A percentile compares a stretch with the other conserved stretches of the same genome.
Conservation (phyloP, 2,888 invertebrate genomes). For the Cylindroiulus punctatus region DNA sequence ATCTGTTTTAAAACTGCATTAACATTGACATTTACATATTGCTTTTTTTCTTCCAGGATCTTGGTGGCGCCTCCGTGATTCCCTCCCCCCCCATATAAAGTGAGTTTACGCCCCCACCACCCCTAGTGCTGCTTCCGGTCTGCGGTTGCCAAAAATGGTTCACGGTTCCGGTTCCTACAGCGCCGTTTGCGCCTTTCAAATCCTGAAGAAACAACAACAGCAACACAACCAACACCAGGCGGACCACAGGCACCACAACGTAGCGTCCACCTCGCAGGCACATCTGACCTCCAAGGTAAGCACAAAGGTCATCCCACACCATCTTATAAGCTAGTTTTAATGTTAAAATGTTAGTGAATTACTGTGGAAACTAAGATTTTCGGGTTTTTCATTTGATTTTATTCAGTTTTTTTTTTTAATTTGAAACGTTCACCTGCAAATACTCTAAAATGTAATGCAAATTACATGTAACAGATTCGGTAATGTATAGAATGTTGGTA, state of each 20-base stretch:
- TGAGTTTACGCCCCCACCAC: conserved; percentile 1
- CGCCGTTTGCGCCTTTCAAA: conserved; percentile 52
- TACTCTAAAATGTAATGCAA: too few species aligned
- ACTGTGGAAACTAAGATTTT: too few species aligned
- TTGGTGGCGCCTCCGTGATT: not conserved
- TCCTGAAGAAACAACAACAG: conserved; percentile 47
- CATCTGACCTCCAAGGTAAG: conserved; percentile 39
- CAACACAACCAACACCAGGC: not conserved
- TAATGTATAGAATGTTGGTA: too few species aligned
- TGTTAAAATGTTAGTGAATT: too few species aligned
- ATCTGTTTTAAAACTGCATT: not conserved
- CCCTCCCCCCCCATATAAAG: not conserved
- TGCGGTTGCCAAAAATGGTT: conserved; percentile 11
- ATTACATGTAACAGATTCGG: too few species aligned
- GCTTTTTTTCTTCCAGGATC: not conserved
- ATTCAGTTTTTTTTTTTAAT: too few species aligned
- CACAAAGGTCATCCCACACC: not conserved
- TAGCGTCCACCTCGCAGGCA: conserved; percentile 28
- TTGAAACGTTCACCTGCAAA: too few species aligned
- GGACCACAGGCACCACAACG: conserved; percentile 3
- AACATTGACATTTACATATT: not conserved
- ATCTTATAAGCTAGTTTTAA: too few species aligned
- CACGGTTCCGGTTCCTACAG: conserved; percentile 54
- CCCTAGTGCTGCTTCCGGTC: not conserved
- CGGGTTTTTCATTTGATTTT: too few species aligned